Percentiles rank a stretch among this genome's conserved stretches.
These are phyloP conservation scores for Mnemiopsis leidyi DNA, from an alignment of 37 sponge, comb jelly and placozoan species.

Conservation along the genomic window DNA sequence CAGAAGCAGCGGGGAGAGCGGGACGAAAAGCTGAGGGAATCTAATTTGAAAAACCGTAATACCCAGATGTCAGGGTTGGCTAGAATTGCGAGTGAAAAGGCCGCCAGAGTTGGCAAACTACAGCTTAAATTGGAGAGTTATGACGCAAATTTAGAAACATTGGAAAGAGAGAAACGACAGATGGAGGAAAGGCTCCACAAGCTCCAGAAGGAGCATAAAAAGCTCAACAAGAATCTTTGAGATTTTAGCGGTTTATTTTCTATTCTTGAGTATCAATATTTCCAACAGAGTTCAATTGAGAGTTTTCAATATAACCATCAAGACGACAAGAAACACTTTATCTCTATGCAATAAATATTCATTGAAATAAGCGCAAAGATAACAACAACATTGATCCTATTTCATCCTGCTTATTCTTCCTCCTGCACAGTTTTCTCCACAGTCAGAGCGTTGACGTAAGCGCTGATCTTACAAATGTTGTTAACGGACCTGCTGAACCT, in stretches of 20 bases:
- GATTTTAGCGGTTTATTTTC: background rate
- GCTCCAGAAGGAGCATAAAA: background rate
- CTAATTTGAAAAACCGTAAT: background rate
- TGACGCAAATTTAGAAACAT: background rate
- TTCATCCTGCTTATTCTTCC: no score
- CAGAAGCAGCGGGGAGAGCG: background rate
- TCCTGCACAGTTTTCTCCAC: no score
- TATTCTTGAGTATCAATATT: no score
- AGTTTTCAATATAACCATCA: no score
- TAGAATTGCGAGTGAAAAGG: background rate
- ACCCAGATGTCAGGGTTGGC: background rate
- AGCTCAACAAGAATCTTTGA: background rate
- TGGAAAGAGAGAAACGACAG: background rate
- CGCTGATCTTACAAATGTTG: slow-evolving; percentile 21
- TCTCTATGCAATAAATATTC: no score
- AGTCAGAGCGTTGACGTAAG: background rate
- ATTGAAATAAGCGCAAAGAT: no score
- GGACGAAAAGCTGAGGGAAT: background rate
- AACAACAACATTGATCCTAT: no score
- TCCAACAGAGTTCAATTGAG: no score
- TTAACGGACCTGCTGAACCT: background rate
- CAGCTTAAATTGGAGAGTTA: background rate
- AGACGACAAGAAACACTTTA: no score
- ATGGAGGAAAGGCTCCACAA: background rate
- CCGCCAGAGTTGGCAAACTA: background rate